A percentile compares a stretch with the other conserved stretches of the same genome.
Conservation (phyloP, 2,797 vertebrate genomes). For the Tenualosa thibaudeaui region DNA sequence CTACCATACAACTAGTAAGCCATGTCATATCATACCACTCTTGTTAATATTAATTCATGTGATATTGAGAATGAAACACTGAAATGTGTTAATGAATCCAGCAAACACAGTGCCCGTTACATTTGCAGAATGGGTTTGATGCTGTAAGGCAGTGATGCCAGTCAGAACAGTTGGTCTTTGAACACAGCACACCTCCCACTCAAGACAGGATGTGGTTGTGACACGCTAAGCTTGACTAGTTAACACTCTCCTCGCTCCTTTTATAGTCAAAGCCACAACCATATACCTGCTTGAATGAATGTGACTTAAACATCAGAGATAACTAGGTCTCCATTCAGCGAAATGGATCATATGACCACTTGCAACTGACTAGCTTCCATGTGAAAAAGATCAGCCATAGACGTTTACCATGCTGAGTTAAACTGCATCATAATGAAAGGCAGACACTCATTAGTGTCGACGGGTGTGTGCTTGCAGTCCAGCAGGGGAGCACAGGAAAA, state of each 20-base stretch:
- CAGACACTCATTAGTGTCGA: not conserved
- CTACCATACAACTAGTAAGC: not conserved
- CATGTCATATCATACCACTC: not conserved
- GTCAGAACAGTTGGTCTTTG: conserved; percentile 1
- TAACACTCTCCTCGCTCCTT: conserved; percentile 67
- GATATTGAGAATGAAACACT: not conserved
- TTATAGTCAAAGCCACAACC: conserved; percentile 68
- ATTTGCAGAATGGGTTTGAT: not conserved
- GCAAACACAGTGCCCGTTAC: not conserved
- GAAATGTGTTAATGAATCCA: not conserved
- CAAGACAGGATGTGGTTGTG: conserved; percentile 73
- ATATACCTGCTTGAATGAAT: conserved; percentile 19
- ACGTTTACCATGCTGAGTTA: not conserved
- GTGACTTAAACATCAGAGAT: not conserved
- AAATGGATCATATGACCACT: not conserved
- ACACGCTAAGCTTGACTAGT: conserved; percentile 72
- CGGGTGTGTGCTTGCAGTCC: not conserved
- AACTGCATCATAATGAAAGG: conserved; percentile 2
- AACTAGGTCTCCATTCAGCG: not conserved
- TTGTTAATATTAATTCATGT: not conserved
- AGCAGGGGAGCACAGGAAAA: not conserved
- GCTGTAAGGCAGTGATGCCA: conserved; percentile 7
- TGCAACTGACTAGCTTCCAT: not conserved
- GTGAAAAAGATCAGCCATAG: not conserved
- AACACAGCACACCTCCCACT: conserved; percentile 45